Base-by-base conservation (phyloP, 2,797 vertebrate species). In the Microctenopoma stevenorrisi region DNA sequence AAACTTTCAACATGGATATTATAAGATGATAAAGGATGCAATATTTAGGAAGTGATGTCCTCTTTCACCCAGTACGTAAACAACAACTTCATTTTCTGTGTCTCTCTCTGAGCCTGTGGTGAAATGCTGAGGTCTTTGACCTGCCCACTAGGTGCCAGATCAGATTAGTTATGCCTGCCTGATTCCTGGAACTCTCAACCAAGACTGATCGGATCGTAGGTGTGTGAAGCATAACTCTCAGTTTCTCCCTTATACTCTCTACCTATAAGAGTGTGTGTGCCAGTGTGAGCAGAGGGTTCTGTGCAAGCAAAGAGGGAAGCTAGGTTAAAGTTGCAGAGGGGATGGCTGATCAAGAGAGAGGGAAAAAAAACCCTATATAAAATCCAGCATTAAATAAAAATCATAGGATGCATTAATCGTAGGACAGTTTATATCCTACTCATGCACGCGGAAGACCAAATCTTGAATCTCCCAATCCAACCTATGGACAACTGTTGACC, bases 181-280 rank as follows among this genome's bases (percentile, higher is more conserved):
- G 80, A 84, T 84, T 91, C 86, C 79, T 57, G 89, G 68, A 89
- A 79, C 76, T 76, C 83, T 84, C 72, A 83, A 66, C 79, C 79
- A 85, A 66, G 63, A 72, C 81, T 73, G 77, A 78, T 85, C 57
- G 81, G 65, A 61, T 82, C 67, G 73, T 68, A 82, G 74, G 74
- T 64, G 76, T 75, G 62, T 84, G 80, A 87, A 88, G 81, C 74
- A 76, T 68, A 78, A 64, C 75, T 74, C 75, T 74, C 66, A 63
- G 43, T 70, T 77, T 76, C 71, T 73, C 55, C 65, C 49, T 59
- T 61, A 81, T 78, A 72, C 60, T 61, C 63, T 61, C 63, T 43
- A 65, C 56, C 46, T 55, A 50, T 37, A 59, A 51, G 33, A 56
- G 50, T 64, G 50, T 57, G 50, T 57, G 76, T 42, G 44, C 74